phyloP scores from a whole-genome alignment of 2,888 invertebrate species.

The Chrysolina oricalcia region DNA sequence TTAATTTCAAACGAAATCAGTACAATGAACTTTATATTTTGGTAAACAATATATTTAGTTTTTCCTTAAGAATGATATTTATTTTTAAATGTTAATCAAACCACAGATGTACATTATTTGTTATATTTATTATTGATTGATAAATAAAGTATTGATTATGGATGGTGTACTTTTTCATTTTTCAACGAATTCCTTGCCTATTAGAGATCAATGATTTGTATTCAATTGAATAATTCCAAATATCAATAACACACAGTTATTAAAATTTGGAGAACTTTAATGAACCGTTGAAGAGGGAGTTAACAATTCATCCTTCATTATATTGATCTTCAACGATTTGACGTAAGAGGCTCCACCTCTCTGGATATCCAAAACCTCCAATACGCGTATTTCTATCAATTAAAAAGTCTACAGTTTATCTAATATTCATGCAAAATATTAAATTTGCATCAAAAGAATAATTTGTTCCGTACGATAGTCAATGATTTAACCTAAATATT shows the following conservation, averaged over 20 bases:
- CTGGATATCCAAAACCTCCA: too few species aligned
- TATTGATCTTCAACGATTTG: too few species aligned
- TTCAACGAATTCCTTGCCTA: neutral
- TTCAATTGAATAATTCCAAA: too few species aligned
- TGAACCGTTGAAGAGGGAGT: too few species aligned
- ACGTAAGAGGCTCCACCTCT: too few species aligned
- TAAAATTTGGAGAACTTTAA: too few species aligned
- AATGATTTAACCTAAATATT: too few species aligned
- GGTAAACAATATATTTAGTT: slow-evolving; percentile 65
- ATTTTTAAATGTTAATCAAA: slow-evolving; percentile 62
- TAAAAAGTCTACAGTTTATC: too few species aligned
- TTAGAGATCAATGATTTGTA: neutral
- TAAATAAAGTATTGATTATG: slow-evolving; percentile 60
- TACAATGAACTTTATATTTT: slow-evolving; percentile 70
- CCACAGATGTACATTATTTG: slow-evolving; percentile 63
- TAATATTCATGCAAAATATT: too few species aligned
- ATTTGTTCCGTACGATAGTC: neutral
- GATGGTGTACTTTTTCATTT: slow-evolving; percentile 34
- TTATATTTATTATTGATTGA: slow-evolving; percentile 64
- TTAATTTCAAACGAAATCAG: slow-evolving; percentile 63
- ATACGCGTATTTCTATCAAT: neutral
- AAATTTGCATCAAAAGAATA: neutral
- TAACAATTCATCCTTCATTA: neutral
- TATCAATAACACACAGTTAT: too few species aligned
- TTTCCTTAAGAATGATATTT: slow-evolving; percentile 63